These are phyloP conservation scores for Buathra laborator DNA, from an alignment of 2,888 invertebrate genomes.

Conservation along the genomic window DNA sequence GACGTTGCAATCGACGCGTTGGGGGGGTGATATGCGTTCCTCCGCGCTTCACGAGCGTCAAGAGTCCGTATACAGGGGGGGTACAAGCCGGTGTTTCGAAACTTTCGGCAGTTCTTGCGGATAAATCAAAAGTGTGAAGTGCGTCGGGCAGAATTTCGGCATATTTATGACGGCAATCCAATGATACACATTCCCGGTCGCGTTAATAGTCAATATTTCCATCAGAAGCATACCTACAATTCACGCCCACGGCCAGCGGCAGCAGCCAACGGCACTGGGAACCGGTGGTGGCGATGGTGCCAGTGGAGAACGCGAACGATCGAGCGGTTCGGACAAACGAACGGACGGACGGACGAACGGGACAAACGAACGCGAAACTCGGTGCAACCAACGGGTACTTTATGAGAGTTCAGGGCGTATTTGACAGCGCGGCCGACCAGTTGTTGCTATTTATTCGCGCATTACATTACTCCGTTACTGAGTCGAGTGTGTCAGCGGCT, in stretches of 20 bases:
- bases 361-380: conserved; percentile 55
- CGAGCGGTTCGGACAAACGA: conserved; percentile 49
- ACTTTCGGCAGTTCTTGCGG: conserved; percentile 65
- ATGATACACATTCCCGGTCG: conserved; percentile 84
- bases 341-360: conserved; percentile 41
- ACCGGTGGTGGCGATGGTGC: conserved; percentile 1
- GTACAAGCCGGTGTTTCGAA: conserved; percentile 39
- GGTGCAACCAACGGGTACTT: conserved; percentile 80
- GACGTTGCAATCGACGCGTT: background rate
- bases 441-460: conserved; percentile 85
- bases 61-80: background rate
- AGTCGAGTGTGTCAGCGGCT: conserved; percentile 83
- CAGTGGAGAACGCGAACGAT: conserved; percentile 30
- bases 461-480: conserved; percentile 85
- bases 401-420: conserved; percentile 84
- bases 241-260: conserved; percentile 81
- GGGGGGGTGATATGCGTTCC: background rate
- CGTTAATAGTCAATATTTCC: conserved; percentile 85
- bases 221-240: conserved; percentile 85
- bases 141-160: conserved; percentile 81
- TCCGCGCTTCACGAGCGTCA: background rate
- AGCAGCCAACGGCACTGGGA: conserved; percentile 48
- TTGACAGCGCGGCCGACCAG: conserved; percentile 84
- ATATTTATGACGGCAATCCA: conserved; percentile 85
- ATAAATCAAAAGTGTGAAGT: conserved; percentile 85